Conservation (phyloP, 2,888 invertebrate species). For the Arctia plantaginis region DNA sequence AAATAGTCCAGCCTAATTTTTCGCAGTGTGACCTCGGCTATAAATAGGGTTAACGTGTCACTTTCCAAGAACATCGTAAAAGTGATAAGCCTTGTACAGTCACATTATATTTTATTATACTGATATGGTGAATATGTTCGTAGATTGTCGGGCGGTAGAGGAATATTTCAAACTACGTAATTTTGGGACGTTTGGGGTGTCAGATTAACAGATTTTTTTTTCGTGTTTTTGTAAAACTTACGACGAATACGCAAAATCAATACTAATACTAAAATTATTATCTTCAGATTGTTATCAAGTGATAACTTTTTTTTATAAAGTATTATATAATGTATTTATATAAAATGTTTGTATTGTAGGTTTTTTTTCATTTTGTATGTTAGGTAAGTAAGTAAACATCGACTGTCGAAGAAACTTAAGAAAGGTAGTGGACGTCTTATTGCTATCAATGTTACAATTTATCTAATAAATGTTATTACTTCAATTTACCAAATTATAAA, state of each 20-base stretch:
- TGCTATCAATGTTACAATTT: neutral
- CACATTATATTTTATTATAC: constrained; percentile 7
- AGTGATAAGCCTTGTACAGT: constrained; percentile 1
- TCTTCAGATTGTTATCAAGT: too few species aligned
- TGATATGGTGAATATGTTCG: neutral
- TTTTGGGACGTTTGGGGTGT: neutral
- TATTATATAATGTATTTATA: too few species aligned
- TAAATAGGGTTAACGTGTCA: constrained; percentile 6
- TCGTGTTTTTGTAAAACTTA: neutral
- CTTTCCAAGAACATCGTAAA: constrained; percentile 9
- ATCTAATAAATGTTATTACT: neutral
- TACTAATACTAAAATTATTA: neutral
- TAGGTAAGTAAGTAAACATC: neutral
- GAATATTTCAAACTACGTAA: neutral
- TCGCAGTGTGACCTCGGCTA: constrained; percentile 21
- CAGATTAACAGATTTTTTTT: neutral
- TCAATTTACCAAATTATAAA: neutral
- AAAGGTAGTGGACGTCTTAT: neutral
- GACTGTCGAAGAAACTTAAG: neutral
- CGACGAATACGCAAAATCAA: neutral
- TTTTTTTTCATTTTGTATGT: too few species aligned
- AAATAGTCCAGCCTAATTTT: constrained; percentile 32
- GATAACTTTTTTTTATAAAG: too few species aligned
- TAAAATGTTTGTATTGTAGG: too few species aligned
- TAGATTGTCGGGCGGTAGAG: neutral